A percentile compares a stretch with the other conserved stretches of the same genome.
Conservation (phyloP, 2,113 vertebrate genomes). For the Pseudorectes ferrugineus region DNA sequence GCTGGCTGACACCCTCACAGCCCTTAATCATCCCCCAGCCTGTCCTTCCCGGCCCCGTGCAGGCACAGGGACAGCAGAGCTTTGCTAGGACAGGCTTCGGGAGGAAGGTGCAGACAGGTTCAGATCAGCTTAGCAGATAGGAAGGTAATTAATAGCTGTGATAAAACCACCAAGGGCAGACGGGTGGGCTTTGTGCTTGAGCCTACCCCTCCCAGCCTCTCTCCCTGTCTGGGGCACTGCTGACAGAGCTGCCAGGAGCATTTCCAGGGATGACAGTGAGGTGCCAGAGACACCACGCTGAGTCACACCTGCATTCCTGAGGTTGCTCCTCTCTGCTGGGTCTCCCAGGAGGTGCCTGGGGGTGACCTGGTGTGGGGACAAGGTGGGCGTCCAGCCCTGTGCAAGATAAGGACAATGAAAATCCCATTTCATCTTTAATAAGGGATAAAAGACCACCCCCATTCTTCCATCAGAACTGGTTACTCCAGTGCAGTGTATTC, state of each 20-base stretch:
- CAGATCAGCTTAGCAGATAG: background rate
- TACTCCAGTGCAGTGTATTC: background rate
- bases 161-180: background rate
- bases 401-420: background rate
- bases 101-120: background rate
- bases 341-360: background rate
- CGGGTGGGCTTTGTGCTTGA: background rate
- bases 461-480: background rate
- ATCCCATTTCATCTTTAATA: background rate
- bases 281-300: background rate
- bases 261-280: background rate
- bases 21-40: background rate
- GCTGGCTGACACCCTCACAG: background rate
- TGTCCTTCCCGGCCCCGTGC: fast-evolving
- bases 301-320: background rate
- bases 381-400: fast-evolving
- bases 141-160: background rate
- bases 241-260: background rate
- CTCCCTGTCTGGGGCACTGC: background rate
- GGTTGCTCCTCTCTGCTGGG: background rate
- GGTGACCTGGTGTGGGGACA: background rate
- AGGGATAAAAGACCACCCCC: background rate
- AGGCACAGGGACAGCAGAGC: background rate
- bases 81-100: background rate
- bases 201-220: background rate